Evolutionary conservation across 2,113 vertebrate species (phyloP).

Genomic region (Polyodon spathula): DNA sequence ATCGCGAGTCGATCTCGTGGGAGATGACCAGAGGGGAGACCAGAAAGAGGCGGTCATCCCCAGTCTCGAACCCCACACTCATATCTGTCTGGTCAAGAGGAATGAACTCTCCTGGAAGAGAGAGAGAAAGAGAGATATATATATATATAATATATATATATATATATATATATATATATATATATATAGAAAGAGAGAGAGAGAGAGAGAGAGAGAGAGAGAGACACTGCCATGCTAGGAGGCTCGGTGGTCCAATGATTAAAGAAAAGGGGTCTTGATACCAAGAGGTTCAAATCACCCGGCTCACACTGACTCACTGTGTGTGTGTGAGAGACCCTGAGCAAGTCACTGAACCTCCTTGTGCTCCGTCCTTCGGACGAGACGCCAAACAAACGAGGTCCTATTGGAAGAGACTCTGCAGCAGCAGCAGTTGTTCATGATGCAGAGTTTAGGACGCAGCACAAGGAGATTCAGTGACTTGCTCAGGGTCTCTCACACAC

Average conservation of each 20-base stretch:
- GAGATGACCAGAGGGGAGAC: slow-evolving; percentile 65
- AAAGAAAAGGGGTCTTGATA: neutral
- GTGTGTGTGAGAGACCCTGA: no score
- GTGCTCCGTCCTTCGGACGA: no score
- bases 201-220: neutral
- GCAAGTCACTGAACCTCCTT: no score
- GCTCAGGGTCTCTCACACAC: no score
- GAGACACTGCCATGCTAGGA: neutral
- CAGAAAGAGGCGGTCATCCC: slow-evolving; percentile 63
- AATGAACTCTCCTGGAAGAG: slow-evolving; percentile 57
- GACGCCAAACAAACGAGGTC: no score
- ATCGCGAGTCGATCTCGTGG: slow-evolving; percentile 55
- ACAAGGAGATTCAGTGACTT: no score
- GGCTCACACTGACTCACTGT: no score
- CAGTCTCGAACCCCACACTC: slow-evolving; percentile 65
- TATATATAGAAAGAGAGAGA: neutral
- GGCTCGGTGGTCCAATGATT: neutral
- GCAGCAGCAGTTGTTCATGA: no score
- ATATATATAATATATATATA: neutral
- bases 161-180: neutral
- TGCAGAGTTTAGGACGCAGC: no score
- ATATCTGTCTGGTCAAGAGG: slow-evolving; percentile 68
- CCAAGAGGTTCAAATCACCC: no score
- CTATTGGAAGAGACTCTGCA: no score
- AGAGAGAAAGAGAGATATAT: neutral